These are phyloP conservation scores for Cheilosia impressa DNA, from an alignment of 2,888 invertebrate genomes.

Conservation along the genomic window DNA sequence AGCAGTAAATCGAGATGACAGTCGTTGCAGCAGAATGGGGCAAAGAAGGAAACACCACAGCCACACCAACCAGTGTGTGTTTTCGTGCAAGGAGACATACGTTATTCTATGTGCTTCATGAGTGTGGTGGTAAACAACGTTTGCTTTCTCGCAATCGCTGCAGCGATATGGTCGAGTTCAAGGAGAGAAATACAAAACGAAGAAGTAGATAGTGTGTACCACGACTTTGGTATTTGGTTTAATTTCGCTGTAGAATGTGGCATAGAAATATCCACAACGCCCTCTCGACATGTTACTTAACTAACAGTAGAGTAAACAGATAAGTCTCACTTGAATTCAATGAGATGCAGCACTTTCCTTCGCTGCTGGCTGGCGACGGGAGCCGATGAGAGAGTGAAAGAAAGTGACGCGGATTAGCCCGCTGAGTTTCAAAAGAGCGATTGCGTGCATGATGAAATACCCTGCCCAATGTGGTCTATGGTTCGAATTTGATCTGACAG, in stretches of 20 bases:
- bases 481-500: too few relatives aligned
- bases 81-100: neutral
- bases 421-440: neutral
- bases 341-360: constrained; percentile 3
- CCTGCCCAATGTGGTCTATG: too few relatives aligned
- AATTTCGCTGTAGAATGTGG: constrained; percentile 20
- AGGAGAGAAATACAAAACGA: constrained; percentile 39
- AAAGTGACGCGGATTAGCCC: neutral
- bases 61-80: too few relatives aligned
- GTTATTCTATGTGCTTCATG: constrained; percentile 1
- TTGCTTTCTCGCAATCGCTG: constrained; percentile 39
- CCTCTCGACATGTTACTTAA: constrained; percentile 6
- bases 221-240: constrained; percentile 33
- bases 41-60: too few relatives aligned
- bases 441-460: too few relatives aligned
- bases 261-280: neutral
- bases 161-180: constrained; percentile 55
- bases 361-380: neutral
- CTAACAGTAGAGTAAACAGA: neutral
- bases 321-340: neutral
- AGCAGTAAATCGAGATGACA: constrained; percentile 39
- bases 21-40: constrained; percentile 1
- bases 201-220: constrained; percentile 3
- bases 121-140: constrained; percentile 48
- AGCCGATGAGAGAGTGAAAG: neutral